Evolutionary conservation across 2,113 vertebrate genomes (phyloP).

Genomic region (Fulica atra): DNA sequence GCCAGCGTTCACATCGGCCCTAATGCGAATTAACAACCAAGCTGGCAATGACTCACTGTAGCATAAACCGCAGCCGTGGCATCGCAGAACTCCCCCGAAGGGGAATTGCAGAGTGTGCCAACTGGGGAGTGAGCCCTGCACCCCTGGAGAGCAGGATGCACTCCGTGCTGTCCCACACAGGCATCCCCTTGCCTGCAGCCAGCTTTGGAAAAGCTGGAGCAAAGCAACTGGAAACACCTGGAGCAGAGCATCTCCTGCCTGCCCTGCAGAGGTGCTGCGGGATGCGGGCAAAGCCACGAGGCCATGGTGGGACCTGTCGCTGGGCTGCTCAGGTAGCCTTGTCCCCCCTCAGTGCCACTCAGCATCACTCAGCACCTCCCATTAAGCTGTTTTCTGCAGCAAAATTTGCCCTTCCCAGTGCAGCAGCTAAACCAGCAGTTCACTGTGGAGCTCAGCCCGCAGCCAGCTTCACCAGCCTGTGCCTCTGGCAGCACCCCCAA

Average conservation of each 20-base stretch:
- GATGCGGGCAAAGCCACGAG: not conserved
- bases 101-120: not conserved
- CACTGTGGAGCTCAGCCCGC: rapidly evolving
- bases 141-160: rapidly evolving
- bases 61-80: not conserved
- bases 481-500: not conserved
- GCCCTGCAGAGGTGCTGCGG: rapidly evolving
- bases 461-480: rapidly evolving
- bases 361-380: rapidly evolving
- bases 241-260: not conserved
- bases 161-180: rapidly evolving
- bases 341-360: not conserved
- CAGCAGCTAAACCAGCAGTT: not conserved
- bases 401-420: not conserved
- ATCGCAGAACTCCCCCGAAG: not conserved
- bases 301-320: not conserved
- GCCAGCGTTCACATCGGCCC: not conserved
- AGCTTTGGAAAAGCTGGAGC: not conserved
- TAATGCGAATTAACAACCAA: not conserved
- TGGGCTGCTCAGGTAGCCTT: rapidly evolving
- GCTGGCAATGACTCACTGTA: conserved; percentile 42
- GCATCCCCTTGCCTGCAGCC: not conserved
- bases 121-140: rapidly evolving
- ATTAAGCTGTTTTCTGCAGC: rapidly evolving
- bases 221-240: not conserved